These are phyloP conservation scores for Oasisia sp. DNA, from an alignment of 2,888 invertebrate species.

Conservation along the genomic window DNA sequence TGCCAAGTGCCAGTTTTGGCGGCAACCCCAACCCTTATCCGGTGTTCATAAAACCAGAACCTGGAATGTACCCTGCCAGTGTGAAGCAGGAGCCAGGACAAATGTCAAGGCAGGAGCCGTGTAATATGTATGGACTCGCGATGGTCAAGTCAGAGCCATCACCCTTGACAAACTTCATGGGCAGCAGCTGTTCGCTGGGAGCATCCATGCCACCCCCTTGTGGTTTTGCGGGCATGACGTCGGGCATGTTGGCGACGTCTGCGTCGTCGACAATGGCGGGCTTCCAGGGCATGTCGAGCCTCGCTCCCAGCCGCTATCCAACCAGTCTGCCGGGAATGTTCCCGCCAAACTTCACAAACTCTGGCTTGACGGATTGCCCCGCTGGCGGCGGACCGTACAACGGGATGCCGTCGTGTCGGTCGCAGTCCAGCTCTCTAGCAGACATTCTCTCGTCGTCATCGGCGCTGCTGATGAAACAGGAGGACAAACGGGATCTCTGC, in stretches of 20 bases:
- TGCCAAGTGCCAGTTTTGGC: background rate
- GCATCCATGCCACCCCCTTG: background rate
- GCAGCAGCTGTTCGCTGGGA: background rate
- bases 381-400: background rate
- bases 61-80: background rate
- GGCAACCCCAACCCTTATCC: background rate
- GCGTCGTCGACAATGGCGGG: background rate
- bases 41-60: background rate
- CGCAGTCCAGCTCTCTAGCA: background rate
- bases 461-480: background rate
- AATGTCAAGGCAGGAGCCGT: background rate
- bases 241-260: background rate
- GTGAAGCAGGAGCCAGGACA: background rate
- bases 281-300: constrained; percentile 5
- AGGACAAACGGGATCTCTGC: background rate
- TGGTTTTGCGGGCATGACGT: background rate
- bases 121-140: background rate
- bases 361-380: background rate
- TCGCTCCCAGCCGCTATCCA: background rate
- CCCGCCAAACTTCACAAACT: background rate
- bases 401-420: background rate
- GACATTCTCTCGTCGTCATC: background rate
- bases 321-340: constrained; percentile 11
- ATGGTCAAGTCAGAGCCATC: background rate
- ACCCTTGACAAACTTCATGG: background rate